Conservation (phyloP, 1,140 invertebrate genomes). For the Trialeurodes vaporariorum region DNA sequence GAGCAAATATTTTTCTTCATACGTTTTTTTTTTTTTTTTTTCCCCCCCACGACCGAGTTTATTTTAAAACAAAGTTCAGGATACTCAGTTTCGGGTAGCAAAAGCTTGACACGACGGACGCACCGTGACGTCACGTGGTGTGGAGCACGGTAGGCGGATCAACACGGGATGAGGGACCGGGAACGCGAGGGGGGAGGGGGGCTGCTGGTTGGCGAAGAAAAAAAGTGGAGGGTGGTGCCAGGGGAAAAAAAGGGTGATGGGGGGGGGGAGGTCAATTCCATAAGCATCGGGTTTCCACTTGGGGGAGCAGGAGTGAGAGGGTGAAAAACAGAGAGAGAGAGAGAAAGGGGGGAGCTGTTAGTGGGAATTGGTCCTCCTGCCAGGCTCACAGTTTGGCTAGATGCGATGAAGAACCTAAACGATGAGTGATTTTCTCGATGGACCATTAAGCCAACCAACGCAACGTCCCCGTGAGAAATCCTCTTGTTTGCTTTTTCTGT, state of each 20-base stretch:
- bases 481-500: background rate
- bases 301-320: too few species aligned
- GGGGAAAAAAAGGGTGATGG: background rate
- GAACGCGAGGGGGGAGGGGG: too few species aligned
- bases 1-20: background rate
- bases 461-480: background rate
- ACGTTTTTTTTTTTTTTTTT: too few species aligned
- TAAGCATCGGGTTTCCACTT: background rate
- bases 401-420: background rate
- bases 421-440: background rate
- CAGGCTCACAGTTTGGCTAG: too few species aligned
- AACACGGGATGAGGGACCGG: too few species aligned
- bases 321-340: too few species aligned
- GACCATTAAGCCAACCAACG: background rate
- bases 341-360: too few species aligned
- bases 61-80: constrained; percentile 1
- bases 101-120: too few species aligned
- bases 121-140: background rate
- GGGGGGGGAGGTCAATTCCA: background rate
- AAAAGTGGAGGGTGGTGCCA: background rate
- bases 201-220: too few species aligned
- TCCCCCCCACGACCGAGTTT: background rate
- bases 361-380: too few species aligned
- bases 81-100: too few species aligned
- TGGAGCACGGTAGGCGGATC: too few species aligned